A percentile compares a stretch with the other conserved stretches of the same genome.
phyloP scores from a whole-genome alignment of 2,797 vertebrate species.

The Clarias laeviceps region DNA sequence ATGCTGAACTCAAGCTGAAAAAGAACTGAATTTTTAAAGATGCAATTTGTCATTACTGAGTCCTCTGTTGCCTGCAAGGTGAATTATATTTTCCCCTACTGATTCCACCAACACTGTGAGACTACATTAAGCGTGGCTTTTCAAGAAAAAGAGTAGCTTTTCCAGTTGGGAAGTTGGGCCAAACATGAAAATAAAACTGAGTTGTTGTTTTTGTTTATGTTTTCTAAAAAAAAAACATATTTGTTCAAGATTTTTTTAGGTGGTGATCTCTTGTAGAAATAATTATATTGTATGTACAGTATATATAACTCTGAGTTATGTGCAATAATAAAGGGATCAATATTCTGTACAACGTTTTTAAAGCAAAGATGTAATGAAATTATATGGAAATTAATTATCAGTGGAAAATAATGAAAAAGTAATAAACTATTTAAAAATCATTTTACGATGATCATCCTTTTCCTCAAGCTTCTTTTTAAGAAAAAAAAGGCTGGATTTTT shows the following conservation, averaged over 20 bases:
- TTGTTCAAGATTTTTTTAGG: not conserved
- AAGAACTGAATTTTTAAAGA: not conserved
- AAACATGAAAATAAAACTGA: not conserved
- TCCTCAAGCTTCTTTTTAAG: not conserved
- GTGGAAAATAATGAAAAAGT: not conserved
- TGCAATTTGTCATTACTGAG: not conserved
- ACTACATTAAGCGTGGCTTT: not conserved
- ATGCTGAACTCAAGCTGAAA: not conserved
- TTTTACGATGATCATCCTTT: not conserved
- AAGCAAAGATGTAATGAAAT: not conserved
- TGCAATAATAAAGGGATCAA: not conserved
- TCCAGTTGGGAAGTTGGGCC: not conserved
- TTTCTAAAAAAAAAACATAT: too few relatives aligned
- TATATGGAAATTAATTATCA: not conserved
- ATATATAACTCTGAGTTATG: not conserved
- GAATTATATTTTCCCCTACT: conserved; percentile 1
- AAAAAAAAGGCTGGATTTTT: too few relatives aligned
- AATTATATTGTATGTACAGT: not conserved
- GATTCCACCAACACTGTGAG: not conserved
- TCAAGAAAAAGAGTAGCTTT: not conserved
- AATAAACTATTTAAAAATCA: not conserved
- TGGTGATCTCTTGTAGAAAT: too few relatives aligned
- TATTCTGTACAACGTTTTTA: not conserved
- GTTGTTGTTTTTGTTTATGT: too few relatives aligned
- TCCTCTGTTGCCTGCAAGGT: not conserved